Conservation (phyloP, 2,797 vertebrate species). For the Galagoides demidoff region DNA sequence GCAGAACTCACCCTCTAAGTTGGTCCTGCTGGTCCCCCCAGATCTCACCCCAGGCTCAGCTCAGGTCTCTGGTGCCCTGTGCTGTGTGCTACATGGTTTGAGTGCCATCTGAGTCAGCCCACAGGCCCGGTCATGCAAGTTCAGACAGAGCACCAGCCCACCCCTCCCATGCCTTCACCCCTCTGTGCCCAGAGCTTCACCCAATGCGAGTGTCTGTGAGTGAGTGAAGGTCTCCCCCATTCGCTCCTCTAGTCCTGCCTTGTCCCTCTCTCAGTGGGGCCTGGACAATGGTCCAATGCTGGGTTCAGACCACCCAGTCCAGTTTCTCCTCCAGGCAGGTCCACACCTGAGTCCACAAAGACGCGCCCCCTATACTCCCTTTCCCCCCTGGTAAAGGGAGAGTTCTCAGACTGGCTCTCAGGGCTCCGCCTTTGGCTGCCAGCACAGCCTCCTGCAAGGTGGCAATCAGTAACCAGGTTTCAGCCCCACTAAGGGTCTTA, state of each 20-base stretch:
- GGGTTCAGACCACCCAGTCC: neutral
- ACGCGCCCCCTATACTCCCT: neutral
- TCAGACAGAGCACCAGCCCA: neutral
- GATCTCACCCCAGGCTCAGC: neutral
- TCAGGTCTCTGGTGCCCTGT: accelerated
- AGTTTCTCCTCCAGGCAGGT: neutral
- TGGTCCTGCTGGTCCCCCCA: neutral
- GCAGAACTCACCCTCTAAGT: neutral
- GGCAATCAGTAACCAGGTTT: neutral
- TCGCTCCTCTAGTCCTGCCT: too few relatives aligned
- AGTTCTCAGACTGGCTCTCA: neutral
- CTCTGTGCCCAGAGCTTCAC: neutral
- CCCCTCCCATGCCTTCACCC: neutral
- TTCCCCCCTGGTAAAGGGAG: accelerated
- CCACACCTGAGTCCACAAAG: neutral
- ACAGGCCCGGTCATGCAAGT: accelerated
- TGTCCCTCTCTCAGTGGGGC: neutral
- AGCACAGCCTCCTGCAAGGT: neutral
- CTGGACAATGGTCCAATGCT: neutral
- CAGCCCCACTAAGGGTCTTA: neutral
- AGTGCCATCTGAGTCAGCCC: neutral
- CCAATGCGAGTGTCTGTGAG: accelerated
- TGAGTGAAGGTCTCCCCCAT: neutral
- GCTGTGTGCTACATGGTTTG: accelerated
- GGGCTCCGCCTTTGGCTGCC: too few relatives aligned